A percentile compares a stretch with the other conserved stretches of the same genome.
phyloP scores from a whole-genome alignment of 2,113 vertebrate species.

The Zosterops pallidus region DNA sequence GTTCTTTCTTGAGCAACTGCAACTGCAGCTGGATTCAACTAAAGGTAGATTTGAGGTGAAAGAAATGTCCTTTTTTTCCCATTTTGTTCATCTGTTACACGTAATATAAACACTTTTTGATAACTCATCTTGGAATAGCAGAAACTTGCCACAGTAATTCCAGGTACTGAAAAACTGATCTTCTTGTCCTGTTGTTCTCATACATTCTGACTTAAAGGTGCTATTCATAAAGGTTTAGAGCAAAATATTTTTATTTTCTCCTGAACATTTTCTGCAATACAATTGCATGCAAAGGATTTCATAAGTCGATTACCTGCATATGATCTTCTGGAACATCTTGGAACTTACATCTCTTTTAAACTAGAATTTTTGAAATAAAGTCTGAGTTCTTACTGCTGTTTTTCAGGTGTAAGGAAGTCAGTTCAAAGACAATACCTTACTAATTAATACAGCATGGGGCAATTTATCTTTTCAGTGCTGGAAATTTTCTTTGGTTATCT shows the following conservation, averaged over 20 bases:
- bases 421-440: background rate
- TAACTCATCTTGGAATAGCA: background rate
- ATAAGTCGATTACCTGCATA: background rate
- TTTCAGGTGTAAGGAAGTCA: background rate
- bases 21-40: background rate
- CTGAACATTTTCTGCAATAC: background rate
- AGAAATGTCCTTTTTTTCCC: background rate
- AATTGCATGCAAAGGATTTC: fast-evolving
- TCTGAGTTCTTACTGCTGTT: background rate
- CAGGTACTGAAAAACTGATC: background rate
- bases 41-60: background rate
- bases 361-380: background rate
- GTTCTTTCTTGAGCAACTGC: background rate
- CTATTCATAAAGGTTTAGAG: background rate
- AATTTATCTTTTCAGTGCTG: background rate
- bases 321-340: background rate
- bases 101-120: background rate
- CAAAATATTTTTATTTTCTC: background rate
- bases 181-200: background rate
- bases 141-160: background rate
- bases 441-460: background rate
- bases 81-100: background rate
- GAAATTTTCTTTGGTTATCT: background rate
- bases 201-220: background rate
- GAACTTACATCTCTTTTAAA: background rate